These are phyloP conservation scores for Carassius gibelio DNA, from an alignment of 2,113 vertebrate genomes.

Conservation along the genomic window DNA sequence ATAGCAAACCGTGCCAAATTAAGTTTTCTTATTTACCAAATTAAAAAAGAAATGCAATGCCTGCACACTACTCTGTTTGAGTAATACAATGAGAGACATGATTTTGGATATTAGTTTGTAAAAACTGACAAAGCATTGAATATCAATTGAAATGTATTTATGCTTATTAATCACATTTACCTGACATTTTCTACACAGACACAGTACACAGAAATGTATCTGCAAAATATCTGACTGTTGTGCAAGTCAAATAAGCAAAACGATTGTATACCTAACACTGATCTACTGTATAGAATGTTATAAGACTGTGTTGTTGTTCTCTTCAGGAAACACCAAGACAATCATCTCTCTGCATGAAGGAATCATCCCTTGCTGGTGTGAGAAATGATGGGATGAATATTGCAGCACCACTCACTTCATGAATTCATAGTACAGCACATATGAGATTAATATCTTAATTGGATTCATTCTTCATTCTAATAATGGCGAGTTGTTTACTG, in stretches of 20 bases:
- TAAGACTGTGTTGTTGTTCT: slow-evolving; percentile 44
- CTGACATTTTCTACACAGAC: slow-evolving; percentile 1
- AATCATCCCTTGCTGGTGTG: slow-evolving; percentile 47
- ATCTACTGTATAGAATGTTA: slow-evolving; percentile 26
- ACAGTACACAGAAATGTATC: slow-evolving; percentile 7
- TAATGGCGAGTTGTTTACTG: slow-evolving; percentile 47
- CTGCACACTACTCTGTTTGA: neutral
- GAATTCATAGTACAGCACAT: slow-evolving; percentile 56
- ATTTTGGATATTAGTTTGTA: slow-evolving; percentile 10
- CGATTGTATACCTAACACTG: slow-evolving; percentile 37
- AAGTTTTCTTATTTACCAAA: neutral
- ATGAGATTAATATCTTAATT: slow-evolving; percentile 67
- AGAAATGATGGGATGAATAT: slow-evolving; percentile 58
- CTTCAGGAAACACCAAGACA: slow-evolving; percentile 45
- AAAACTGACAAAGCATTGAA: slow-evolving; percentile 1
- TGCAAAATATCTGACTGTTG: slow-evolving; percentile 16
- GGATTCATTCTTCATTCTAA: slow-evolving; percentile 64
- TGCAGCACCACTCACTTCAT: slow-evolving; percentile 57
- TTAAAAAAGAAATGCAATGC: neutral
- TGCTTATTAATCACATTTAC: slow-evolving; percentile 33
- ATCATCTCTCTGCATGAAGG: slow-evolving; percentile 29
- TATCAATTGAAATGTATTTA: slow-evolving; percentile 8
- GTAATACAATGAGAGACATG: neutral
- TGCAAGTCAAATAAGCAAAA: slow-evolving; percentile 26
- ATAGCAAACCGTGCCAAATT: neutral